These are phyloP conservation scores for Chionis minor DNA, from an alignment of 2,113 vertebrate species.

Conservation along the genomic window DNA sequence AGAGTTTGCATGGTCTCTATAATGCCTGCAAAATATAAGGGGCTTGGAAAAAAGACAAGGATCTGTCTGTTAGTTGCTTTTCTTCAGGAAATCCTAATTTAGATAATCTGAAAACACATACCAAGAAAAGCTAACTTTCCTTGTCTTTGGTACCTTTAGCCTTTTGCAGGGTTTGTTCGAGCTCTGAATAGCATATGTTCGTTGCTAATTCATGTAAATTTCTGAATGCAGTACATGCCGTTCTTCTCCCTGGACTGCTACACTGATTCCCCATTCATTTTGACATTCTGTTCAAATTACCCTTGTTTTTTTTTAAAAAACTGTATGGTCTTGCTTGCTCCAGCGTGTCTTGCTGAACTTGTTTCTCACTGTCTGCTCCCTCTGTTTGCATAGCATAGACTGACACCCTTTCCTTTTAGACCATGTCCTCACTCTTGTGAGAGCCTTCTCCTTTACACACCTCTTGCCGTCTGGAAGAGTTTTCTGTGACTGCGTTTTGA, in stretches of 20 bases:
- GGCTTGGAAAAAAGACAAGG: background rate
- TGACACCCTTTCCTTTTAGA: background rate
- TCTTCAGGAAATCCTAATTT: background rate
- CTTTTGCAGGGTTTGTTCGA: background rate
- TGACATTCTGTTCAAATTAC: background rate
- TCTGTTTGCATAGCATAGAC: background rate
- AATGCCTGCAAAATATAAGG: background rate
- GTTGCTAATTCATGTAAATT: background rate
- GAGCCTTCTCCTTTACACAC: background rate
- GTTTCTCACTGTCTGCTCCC: background rate
- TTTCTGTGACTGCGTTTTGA: background rate
- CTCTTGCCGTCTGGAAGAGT: background rate
- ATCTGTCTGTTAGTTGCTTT: background rate
- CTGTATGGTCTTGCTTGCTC: background rate
- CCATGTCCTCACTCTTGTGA: background rate
- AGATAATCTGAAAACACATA: background rate
- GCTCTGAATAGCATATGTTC: background rate
- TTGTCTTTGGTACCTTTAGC: background rate
- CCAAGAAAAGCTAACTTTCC: background rate
- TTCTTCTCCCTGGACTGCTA: background rate
- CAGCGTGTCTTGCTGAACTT: background rate
- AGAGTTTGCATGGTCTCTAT: background rate
- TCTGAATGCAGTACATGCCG: background rate
- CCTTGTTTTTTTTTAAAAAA: background rate
- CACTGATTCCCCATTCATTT: background rate